Conservation (phyloP, 1,140 invertebrate genomes). For the Pseudoatta argentina region DNA sequence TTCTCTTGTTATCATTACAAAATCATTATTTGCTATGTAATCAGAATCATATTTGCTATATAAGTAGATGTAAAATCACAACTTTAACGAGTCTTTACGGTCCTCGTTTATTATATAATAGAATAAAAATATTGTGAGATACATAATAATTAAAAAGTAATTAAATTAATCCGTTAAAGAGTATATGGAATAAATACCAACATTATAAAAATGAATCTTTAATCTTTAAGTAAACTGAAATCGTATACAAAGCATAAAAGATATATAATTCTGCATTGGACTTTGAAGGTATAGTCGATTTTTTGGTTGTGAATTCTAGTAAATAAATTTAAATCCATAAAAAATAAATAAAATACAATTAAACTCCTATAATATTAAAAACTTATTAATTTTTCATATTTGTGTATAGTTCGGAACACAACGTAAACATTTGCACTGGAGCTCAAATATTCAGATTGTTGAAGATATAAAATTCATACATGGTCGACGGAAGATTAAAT, state of each 20-base stretch:
- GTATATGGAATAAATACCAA: not conserved
- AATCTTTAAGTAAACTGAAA: not conserved
- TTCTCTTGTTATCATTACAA: constrained; percentile 41
- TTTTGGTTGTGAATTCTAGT: too few relatives aligned
- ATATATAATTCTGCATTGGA: too few relatives aligned
- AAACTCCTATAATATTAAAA: too few relatives aligned
- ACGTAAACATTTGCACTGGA: too few relatives aligned
- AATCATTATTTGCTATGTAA: constrained; percentile 37
- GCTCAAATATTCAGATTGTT: too few relatives aligned
- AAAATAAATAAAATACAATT: too few relatives aligned
- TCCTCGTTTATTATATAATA: not conserved
- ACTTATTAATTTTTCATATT: too few relatives aligned
- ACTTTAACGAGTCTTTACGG: constrained; percentile 13
- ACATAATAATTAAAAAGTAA: constrained; percentile 6
- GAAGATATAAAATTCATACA: too few relatives aligned
- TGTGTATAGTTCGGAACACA: too few relatives aligned
- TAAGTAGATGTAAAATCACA: constrained; percentile 46
- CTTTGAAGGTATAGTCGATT: too few relatives aligned
- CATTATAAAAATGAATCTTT: not conserved
- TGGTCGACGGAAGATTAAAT: not conserved
- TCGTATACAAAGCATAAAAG: not conserved
- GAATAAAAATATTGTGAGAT: not conserved
- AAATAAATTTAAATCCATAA: too few relatives aligned
- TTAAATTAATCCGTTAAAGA: not conserved
- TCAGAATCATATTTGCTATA: constrained; percentile 14